Base-by-base conservation (phyloP, 1,140 invertebrate species). In the Plodia interpunctella region DNA sequence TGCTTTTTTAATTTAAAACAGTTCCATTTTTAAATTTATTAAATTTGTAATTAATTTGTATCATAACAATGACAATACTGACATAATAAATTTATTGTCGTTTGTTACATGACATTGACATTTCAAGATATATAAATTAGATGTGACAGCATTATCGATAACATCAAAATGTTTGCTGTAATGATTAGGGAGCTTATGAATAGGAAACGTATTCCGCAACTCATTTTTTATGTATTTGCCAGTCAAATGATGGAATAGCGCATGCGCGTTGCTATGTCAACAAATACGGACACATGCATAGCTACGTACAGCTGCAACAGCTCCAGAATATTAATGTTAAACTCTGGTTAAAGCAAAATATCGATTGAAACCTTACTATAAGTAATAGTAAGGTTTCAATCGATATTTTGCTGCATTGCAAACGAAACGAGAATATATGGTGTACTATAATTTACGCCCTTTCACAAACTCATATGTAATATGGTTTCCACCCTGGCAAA, bases 241-340 rank as follows among this genome's bases (percentile, higher is more conserved):
- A 53, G 51, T 25, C 51, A 25, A 25, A 13, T 28, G 19, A 78
- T 59, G 61, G 51, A 51, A 70, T 59, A 84, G 85, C 85, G 85
- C 85, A 88, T 87, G 83, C 75, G 63, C 80, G 62, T 73, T 65
- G 61, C 67, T 78, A 82, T 86, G 82, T 83, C 80, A 88, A 84
- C 85, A 86, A 78, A 76, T 44, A 44, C 15, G 38, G 38, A 44
- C 38, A 10, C 15, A 44, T 17, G 5, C 13, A 15, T 44, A 44
- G 5, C n/a, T 44, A 44, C n/a, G 4, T 44, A 44, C 13, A n/a
- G 13, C 10, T 44, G 10, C 38, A 15, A n/a, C 38, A 44, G 38
- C 15, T 17, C 8, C 5, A 44, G 15, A 15, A 44, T 44, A 17
- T 44, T 44, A 3, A 44, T 44, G 13, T n/a, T 44, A 5, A 44